phyloP scores from a whole-genome alignment of 2,888 invertebrate genomes.

The Selenia dentaria region DNA sequence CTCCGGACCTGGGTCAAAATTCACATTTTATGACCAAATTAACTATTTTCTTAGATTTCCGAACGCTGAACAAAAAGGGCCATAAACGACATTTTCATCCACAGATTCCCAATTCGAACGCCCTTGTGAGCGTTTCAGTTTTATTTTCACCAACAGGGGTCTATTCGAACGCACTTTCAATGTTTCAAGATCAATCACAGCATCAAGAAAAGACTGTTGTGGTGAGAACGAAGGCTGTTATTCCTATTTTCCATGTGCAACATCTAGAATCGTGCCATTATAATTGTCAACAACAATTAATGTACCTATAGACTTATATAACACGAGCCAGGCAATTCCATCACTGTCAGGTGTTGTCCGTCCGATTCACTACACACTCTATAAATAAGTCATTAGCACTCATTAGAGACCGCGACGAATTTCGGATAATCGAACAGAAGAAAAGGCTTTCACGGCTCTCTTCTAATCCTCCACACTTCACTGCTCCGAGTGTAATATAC shows the following conservation, averaged over 20 bases:
- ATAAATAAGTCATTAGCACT: slow-evolving; percentile 40
- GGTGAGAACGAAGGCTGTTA: background rate
- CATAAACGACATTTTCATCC: too few species aligned
- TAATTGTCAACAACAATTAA: background rate
- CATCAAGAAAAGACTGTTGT: too few species aligned
- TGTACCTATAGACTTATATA: slow-evolving; percentile 2
- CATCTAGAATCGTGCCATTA: background rate
- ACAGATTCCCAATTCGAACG: too few species aligned
- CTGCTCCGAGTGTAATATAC: slow-evolving; percentile 26
- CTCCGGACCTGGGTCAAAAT: too few species aligned
- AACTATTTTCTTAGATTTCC: too few species aligned
- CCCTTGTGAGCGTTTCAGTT: too few species aligned
- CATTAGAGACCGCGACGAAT: slow-evolving; percentile 42
- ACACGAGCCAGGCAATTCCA: slow-evolving; percentile 4
- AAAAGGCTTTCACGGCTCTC: slow-evolving; percentile 58
- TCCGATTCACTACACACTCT: slow-evolving; percentile 27
- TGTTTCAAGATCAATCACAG: too few species aligned
- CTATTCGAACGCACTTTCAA: too few species aligned
- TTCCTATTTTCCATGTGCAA: background rate
- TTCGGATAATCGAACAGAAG: slow-evolving; percentile 45
- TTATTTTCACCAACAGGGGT: too few species aligned
- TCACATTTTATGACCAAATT: too few species aligned
- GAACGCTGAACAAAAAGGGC: too few species aligned
- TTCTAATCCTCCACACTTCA: slow-evolving; percentile 42
- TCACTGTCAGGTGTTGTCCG: slow-evolving; percentile 10